Percentiles rank a stretch among this genome's conserved stretches.
phyloP scores from a whole-genome alignment of 1,140 invertebrate genomes.

The Diabrotica virgifera region DNA sequence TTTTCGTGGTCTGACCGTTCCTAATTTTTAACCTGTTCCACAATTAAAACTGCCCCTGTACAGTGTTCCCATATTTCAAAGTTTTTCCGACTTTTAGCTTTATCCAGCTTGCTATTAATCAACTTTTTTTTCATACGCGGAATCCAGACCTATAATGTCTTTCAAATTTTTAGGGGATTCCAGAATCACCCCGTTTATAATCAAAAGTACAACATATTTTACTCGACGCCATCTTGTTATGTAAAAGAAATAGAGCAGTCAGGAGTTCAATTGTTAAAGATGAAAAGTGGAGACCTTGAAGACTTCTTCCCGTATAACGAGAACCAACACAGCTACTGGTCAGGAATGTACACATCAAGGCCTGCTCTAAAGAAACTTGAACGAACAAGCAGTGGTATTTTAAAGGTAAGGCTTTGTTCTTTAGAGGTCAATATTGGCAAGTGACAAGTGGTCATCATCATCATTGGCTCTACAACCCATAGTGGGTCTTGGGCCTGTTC shows the following conservation, averaged over 20 bases:
- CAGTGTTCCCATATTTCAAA: too few relatives aligned
- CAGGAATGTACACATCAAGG: conserved; percentile 90
- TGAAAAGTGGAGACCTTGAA: conserved; percentile 64
- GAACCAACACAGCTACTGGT: conserved; percentile 83
- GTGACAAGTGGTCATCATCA: too few relatives aligned
- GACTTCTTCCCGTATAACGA: conserved; percentile 89
- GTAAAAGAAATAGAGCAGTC: conserved; percentile 61
- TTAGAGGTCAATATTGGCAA: too few relatives aligned
- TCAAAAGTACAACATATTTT: conserved; percentile 67
- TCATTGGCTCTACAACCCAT: too few relatives aligned
- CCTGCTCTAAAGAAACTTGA: conserved; percentile 79
- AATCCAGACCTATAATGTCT: background rate
- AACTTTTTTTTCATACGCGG: too few relatives aligned
- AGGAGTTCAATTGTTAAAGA: conserved; percentile 31
- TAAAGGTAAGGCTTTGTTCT: conserved; percentile 57
- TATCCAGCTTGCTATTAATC: too few relatives aligned
- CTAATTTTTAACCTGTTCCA: too few relatives aligned
- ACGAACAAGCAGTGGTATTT: conserved; percentile 71
- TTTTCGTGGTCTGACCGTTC: too few relatives aligned
- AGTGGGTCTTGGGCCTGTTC: too few relatives aligned
- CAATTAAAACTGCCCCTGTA: too few relatives aligned
- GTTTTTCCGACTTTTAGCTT: too few relatives aligned
- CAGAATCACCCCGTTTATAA: background rate
- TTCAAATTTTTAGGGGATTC: background rate
- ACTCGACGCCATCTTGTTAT: conserved; percentile 94